Evolutionary conservation across 2,888 invertebrate species (phyloP), one percentile per base, ranked within the genome.

Genomic region (Oscheius onirici): DNA sequence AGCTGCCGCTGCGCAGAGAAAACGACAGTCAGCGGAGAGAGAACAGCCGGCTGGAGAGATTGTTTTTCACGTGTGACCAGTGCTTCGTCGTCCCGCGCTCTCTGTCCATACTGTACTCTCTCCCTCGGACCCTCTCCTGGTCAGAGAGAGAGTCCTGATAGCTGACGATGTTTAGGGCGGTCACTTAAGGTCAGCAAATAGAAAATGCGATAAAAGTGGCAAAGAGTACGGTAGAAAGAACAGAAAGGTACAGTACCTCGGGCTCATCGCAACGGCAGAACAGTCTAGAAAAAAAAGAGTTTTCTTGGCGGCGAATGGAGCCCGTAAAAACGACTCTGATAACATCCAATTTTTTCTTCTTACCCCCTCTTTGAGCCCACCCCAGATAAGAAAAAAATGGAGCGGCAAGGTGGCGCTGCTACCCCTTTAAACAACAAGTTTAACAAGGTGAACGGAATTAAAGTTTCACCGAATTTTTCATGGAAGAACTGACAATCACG

Each of bases 21-120:
- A 57, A 41, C n/a, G 69, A 58, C 28, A 43, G 58, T 17, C 11
- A 20, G 51, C 15, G 17, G 69, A 69, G 69, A 69, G 57, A 69
- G 69, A 20, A 26, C 58, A 63, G 54, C 69, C 69, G 69, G 69
- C 69, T 70, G 70, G 70, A 70, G 70, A 70, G 63, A 49, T 70
- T 70, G 70, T 70, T 70, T 70, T 70, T 70, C 70, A 70, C 70
- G 70, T 70, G 52, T 70, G 70, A 52, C 70, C 61, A 49, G 34
- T 41, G 51, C 46, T 49, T 28, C 22, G 51, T 22, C 54, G 52
- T 63, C 70, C 24, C 26, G 54, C 40, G 13, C 54, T 17, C 70
- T 70, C 70, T 28, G 17, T 20, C 3, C n/a, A 52, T 61, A 13
- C 52, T 20, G 49, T 41, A 20, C 61, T 70, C 52, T 70, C 54